A percentile compares a stretch with the other conserved stretches of the same genome.
Conservation (phyloP, 2,888 invertebrate species). For the Dolomedes plantarius region DNA sequence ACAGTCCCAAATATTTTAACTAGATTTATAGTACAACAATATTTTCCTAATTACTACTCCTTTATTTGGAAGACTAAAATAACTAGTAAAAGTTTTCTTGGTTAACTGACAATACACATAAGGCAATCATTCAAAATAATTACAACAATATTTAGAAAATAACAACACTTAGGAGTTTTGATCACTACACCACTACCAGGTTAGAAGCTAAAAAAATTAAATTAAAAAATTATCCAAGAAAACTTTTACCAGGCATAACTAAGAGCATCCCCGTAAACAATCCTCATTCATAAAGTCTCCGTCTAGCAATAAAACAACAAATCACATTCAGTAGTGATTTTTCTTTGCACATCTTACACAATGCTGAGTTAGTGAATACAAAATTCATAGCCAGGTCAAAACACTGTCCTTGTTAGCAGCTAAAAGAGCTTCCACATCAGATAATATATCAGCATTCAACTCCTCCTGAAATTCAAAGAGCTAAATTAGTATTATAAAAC, state of each 20-base stretch:
- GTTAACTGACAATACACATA: slow-evolving; percentile 50
- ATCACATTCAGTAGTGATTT: slow-evolving; percentile 31
- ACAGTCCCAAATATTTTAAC: slow-evolving; percentile 55
- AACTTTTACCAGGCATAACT: slow-evolving; percentile 69
- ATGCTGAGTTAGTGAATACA: not conserved
- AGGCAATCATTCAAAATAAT: slow-evolving; percentile 50
- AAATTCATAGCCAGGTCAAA: slow-evolving; percentile 86
- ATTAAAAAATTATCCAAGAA: slow-evolving; percentile 55
- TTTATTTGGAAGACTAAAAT: slow-evolving; percentile 70
- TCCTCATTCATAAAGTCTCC: slow-evolving; percentile 61
- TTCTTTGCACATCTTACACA: slow-evolving; percentile 34
- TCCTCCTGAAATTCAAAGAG: slow-evolving; percentile 82
- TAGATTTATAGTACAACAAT: slow-evolving; percentile 31
- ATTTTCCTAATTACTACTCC: slow-evolving; percentile 48
- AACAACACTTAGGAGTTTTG: slow-evolving; percentile 22
- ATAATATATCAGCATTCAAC: slow-evolving; percentile 88
- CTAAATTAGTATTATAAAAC: not conserved
- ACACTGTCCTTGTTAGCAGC: slow-evolving; percentile 90
- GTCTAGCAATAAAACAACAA: slow-evolving; percentile 48
- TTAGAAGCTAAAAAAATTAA: slow-evolving; percentile 27
- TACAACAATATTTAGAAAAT: slow-evolving; percentile 45
- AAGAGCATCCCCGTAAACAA: slow-evolving; percentile 61
- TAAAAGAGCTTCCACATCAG: slow-evolving; percentile 91
- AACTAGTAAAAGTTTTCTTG: slow-evolving; percentile 71
- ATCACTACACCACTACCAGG: slow-evolving; percentile 52